Percentiles rank a stretch among this genome's conserved stretches.
Evolutionary conservation across 2,797 vertebrate species (phyloP).

Genomic region (Sebastolobus alascanus): DNA sequence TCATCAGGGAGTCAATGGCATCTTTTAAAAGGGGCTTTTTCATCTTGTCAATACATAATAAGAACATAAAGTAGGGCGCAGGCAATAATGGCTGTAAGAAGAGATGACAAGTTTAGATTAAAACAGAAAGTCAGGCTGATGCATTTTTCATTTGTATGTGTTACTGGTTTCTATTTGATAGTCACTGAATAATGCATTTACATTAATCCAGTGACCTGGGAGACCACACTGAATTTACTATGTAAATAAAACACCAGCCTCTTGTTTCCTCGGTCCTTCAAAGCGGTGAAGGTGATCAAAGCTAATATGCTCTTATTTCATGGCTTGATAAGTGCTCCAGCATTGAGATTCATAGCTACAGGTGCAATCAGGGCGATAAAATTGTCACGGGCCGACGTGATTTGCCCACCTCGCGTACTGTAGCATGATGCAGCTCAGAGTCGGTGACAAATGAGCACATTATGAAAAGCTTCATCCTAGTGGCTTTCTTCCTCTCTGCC

Average conservation of each 20-base stretch:
- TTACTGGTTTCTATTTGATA: not conserved
- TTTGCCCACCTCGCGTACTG: slow-evolving; percentile 16
- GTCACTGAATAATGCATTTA: slow-evolving; percentile 6
- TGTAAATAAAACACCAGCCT: slow-evolving; percentile 33
- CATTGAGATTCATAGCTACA: slow-evolving; percentile 46
- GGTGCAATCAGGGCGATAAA: slow-evolving; percentile 22
- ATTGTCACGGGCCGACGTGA: slow-evolving; percentile 27
- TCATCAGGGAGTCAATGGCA: slow-evolving; percentile 9
- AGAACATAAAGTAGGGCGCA: not conserved
- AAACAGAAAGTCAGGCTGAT: not conserved
- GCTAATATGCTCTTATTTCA: slow-evolving; percentile 30
- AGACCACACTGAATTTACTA: not conserved
- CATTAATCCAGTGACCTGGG: not conserved
- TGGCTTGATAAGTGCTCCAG: not conserved
- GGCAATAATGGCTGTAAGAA: not conserved
- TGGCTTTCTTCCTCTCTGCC: slow-evolving; percentile 45
- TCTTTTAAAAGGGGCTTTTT: slow-evolving; percentile 3
- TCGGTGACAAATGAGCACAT: slow-evolving; percentile 66
- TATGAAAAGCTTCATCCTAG: slow-evolving; percentile 51
- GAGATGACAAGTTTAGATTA: slow-evolving; percentile 15
- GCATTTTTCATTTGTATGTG: not conserved
- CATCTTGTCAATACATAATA: slow-evolving; percentile 5
- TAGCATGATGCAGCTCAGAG: slow-evolving; percentile 21
- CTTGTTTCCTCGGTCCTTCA: slow-evolving; percentile 5
- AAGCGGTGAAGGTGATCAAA: slow-evolving; percentile 27